Percentiles rank a stretch among this genome's conserved stretches.
Conservation (phyloP, 2,113 vertebrate species). For the Heliornis fulica region DNA sequence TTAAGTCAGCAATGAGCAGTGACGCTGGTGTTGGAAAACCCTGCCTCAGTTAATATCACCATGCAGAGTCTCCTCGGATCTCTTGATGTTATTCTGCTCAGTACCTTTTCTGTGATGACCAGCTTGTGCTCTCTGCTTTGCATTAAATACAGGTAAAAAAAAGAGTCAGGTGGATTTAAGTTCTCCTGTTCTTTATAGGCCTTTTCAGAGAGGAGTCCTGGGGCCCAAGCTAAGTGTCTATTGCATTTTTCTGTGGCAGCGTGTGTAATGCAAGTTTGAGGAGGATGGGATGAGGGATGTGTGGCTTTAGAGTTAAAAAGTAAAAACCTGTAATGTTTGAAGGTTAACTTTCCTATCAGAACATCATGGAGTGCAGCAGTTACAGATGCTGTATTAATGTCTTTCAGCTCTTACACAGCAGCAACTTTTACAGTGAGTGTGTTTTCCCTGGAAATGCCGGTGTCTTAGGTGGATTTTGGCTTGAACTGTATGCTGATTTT, state of each 20-base stretch:
- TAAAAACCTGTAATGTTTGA: not conserved
- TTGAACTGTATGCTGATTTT: slow-evolving; percentile 1
- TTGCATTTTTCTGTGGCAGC: slow-evolving; percentile 25
- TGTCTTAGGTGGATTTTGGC: not conserved
- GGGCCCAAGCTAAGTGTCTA: not conserved
- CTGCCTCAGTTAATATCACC: slow-evolving; percentile 71
- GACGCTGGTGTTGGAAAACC: slow-evolving; percentile 75
- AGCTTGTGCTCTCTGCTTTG: slow-evolving; percentile 87
- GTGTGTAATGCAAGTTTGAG: not conserved
- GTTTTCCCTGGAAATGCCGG: not conserved
- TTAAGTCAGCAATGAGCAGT: slow-evolving; percentile 78
- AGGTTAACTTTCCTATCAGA: not conserved
- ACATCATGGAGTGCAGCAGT: not conserved
- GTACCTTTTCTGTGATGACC: slow-evolving; percentile 82
- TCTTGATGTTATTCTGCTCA: slow-evolving; percentile 70
- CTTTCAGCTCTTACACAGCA: not conserved
- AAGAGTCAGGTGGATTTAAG: not conserved
- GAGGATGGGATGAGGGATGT: slow-evolving; percentile 9
- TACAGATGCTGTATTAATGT: not conserved
- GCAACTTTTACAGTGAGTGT: not conserved
- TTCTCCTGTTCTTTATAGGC: slow-evolving; percentile 25
- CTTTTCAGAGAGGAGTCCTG: slow-evolving; percentile 25
- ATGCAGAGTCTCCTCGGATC: slow-evolving; percentile 73
- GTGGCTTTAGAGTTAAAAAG: not conserved
- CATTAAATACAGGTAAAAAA: slow-evolving; percentile 86